phyloP scores from a whole-genome alignment of 1,140 invertebrate species.

The Dendroctonus valens region DNA sequence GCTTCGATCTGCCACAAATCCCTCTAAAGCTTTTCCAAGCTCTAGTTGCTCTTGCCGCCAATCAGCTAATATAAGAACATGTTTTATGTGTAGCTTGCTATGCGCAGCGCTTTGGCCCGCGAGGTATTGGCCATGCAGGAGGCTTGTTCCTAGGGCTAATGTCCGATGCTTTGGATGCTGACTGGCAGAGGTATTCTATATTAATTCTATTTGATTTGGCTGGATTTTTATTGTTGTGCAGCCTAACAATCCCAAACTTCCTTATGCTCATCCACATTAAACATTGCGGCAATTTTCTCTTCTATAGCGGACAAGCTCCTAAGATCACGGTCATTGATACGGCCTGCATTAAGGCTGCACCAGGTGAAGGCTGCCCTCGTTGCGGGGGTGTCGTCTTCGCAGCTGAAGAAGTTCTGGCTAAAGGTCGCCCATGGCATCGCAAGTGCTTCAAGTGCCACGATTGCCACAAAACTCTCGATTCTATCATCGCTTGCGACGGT shows the following conservation, averaged over 20 bases:
- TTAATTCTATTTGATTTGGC: background rate
- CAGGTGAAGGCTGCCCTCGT: conserved; percentile 84
- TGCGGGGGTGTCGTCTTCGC: conserved; percentile 89
- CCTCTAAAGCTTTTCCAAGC: conserved; percentile 6
- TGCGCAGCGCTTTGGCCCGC: conserved; percentile 80
- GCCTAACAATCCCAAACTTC: background rate
- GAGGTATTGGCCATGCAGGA: conserved; percentile 85
- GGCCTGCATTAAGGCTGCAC: conserved; percentile 72
- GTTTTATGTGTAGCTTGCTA: conserved; percentile 67
- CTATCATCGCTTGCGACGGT: conserved; percentile 89
- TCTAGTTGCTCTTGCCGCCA: background rate
- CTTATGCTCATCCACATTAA: background rate
- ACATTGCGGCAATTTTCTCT: background rate
- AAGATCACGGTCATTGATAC: conserved; percentile 77
- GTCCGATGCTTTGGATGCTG: conserved; percentile 65
- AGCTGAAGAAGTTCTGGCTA: conserved; percentile 85
- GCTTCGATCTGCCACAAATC: background rate
- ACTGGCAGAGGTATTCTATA: conserved; percentile 60
- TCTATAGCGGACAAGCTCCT: conserved; percentile 63
- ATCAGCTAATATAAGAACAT: conserved; percentile 21
- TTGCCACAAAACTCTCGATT: conserved; percentile 91
- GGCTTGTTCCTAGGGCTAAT: conserved; percentile 70
- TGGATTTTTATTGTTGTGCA: too few relatives aligned
- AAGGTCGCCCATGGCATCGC: conserved; percentile 90
- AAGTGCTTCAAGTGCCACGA: conserved; percentile 97